These are phyloP conservation scores for Oegoconia quadripuncta DNA, from an alignment of 2,888 invertebrate species.

Conservation along the genomic window DNA sequence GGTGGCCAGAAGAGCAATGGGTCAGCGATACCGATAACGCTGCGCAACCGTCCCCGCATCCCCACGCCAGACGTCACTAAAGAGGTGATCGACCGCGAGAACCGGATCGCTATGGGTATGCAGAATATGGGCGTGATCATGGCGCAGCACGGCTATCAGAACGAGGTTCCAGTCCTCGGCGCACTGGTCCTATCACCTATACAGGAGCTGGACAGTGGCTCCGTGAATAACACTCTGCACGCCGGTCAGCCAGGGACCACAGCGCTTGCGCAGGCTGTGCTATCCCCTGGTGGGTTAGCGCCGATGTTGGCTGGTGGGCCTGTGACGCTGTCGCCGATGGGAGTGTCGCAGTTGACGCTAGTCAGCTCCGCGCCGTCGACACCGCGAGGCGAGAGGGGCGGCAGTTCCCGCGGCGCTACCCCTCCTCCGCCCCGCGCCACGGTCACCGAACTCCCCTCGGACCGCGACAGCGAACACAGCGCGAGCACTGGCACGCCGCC, in stretches of 20 bases:
- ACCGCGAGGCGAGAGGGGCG: constrained; percentile 46
- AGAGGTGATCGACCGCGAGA: constrained; percentile 86
- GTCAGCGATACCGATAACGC: constrained; percentile 81
- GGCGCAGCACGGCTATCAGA: constrained; percentile 81
- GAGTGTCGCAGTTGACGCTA: constrained; percentile 80
- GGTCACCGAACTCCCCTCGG: constrained; percentile 44
- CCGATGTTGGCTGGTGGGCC: constrained; percentile 69
- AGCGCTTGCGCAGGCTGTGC: constrained; percentile 88
- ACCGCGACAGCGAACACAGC: constrained; percentile 55
- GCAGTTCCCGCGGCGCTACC: constrained; percentile 40
- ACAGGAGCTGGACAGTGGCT: constrained; percentile 88
- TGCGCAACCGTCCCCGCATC: constrained; percentile 90
- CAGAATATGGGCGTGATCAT: constrained; percentile 83
- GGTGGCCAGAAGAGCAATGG: constrained; percentile 85
- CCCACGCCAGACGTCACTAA: constrained; percentile 93
- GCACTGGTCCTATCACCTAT: constrained; percentile 89
- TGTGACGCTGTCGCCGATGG: constrained; percentile 76
- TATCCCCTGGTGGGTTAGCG: constrained; percentile 79
- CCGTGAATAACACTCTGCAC: constrained; percentile 86
- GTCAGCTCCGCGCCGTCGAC: constrained; percentile 71
- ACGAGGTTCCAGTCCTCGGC: constrained; percentile 86
- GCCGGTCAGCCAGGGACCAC: constrained; percentile 86
- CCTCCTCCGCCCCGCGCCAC: constrained; percentile 38
- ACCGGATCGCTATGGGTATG: constrained; percentile 78
- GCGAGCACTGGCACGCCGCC: constrained; percentile 39